phyloP scores from a whole-genome alignment of 92 coral and sea anemone genomes.

The Palythoa grandis region DNA sequence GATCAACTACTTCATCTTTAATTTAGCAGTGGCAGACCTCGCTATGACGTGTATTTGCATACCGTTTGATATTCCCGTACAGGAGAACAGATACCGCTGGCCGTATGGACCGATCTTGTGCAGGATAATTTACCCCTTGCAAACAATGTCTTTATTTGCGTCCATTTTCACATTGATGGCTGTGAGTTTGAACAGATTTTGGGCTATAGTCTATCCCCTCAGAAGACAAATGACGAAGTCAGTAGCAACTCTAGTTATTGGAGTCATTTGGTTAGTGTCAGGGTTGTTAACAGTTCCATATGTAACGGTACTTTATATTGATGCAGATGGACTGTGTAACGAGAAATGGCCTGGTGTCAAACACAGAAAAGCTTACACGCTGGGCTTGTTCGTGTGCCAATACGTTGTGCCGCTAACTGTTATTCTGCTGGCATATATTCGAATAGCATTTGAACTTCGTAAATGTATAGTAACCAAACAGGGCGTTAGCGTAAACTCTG shows the following conservation, averaged over 20 bases:
- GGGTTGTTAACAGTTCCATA: slow-evolving; percentile 70
- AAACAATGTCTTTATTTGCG: slow-evolving; percentile 88
- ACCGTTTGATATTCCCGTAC: slow-evolving; percentile 93
- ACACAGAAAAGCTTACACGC: slow-evolving; percentile 78
- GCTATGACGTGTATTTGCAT: slow-evolving; percentile 89
- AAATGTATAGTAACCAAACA: slow-evolving; percentile 60
- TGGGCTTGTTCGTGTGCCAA: slow-evolving; percentile 77
- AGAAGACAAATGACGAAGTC: slow-evolving; percentile 76
- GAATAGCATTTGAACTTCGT: slow-evolving; percentile 79
- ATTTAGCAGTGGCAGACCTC: slow-evolving; percentile 90
- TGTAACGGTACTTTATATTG: slow-evolving; percentile 55
- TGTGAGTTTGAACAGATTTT: slow-evolving; percentile 88
- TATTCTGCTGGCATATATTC: slow-evolving; percentile 74
- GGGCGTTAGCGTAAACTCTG: slow-evolving; percentile 63
- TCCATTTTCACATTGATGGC: slow-evolving; percentile 94
- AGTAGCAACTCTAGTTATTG: slow-evolving; percentile 60
- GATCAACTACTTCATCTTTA: slow-evolving; percentile 91
- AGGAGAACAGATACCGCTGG: slow-evolving; percentile 85
- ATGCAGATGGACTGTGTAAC: slow-evolving; percentile 50
- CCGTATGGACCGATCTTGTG: slow-evolving; percentile 91
- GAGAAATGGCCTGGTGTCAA: slow-evolving; percentile 80
- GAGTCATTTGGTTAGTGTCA: slow-evolving; percentile 73
- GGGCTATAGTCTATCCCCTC: slow-evolving; percentile 95
- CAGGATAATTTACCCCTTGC: slow-evolving; percentile 82
- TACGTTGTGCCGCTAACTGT: slow-evolving; percentile 78